A percentile compares a stretch with the other conserved stretches of the same genome.
Conservation (phyloP, 2,113 vertebrate species). For the Pimephales promelas region DNA sequence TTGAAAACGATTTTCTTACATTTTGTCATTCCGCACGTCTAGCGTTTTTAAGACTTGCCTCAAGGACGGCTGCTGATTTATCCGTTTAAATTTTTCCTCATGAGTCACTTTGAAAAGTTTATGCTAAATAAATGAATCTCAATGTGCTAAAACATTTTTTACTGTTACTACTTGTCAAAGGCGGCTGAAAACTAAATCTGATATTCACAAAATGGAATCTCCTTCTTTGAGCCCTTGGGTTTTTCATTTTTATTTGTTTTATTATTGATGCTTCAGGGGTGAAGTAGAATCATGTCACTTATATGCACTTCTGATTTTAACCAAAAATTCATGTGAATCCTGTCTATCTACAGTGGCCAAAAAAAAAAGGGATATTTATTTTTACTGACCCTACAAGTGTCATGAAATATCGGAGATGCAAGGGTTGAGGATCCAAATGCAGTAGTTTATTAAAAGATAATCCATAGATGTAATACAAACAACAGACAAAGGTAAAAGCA, state of each 20-base stretch:
- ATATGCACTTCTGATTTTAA: neutral
- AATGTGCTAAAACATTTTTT: neutral
- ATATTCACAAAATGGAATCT: neutral
- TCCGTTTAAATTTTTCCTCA: neutral
- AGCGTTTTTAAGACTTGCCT: too few species aligned
- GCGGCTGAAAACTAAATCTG: neutral
- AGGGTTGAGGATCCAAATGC: too few species aligned
- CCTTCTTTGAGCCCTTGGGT: neutral
- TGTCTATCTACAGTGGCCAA: too few species aligned
- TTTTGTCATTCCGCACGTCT: too few species aligned
- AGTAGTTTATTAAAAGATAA: too few species aligned
- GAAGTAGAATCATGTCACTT: neutral
- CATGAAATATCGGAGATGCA: too few species aligned
- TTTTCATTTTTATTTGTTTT: neutral
- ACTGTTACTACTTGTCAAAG: neutral
- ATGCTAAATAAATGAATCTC: neutral
- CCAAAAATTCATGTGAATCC: neutral
- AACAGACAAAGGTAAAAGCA: too few species aligned
- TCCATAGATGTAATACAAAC: too few species aligned
- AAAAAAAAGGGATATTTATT: too few species aligned
- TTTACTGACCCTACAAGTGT: too few species aligned
- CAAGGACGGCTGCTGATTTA: neutral
- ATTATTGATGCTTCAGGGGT: neutral
- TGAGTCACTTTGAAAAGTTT: conserved; percentile 3
- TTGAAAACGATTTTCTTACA: too few species aligned